phyloP scores from a whole-genome alignment of 1,140 invertebrate genomes.

The Drosophila fuyamai region DNA sequence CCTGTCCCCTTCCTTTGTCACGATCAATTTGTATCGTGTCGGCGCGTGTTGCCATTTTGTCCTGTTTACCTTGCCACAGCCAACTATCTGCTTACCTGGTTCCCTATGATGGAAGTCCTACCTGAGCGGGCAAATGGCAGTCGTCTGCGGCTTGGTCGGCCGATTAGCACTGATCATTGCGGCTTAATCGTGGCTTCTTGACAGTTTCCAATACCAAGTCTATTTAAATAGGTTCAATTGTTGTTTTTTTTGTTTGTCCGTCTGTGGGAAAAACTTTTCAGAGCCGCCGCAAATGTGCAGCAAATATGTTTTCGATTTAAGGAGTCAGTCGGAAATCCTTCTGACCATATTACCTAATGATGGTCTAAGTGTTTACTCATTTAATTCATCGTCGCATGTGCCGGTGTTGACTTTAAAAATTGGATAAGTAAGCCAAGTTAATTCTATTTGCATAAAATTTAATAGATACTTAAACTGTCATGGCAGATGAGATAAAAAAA shows the following conservation, averaged over 20 bases:
- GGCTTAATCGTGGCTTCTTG: constrained; percentile 78
- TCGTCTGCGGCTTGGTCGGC: constrained; percentile 37
- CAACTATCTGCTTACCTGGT: constrained; percentile 53
- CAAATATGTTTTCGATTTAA: constrained; percentile 43
- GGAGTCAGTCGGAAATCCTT: constrained; percentile 25
- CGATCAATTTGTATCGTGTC: constrained; percentile 74
- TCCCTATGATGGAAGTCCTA: constrained; percentile 10
- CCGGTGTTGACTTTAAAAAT: constrained; percentile 52
- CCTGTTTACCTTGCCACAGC: constrained; percentile 54
- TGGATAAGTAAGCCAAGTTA: constrained; percentile 38
- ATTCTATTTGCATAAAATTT: constrained; percentile 1
- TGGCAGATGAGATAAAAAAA: background rate
- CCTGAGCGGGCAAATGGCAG: constrained; percentile 48
- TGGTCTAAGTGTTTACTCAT: constrained; percentile 19
- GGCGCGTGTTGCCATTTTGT: constrained; percentile 76
- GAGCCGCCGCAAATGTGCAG: constrained; percentile 49
- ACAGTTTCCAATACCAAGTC: constrained; percentile 63
- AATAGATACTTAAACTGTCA: background rate
- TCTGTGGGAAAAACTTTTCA: constrained; percentile 61
- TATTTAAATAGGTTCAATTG: constrained; percentile 82
- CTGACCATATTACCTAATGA: constrained; percentile 27
- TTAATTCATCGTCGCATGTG: constrained; percentile 35
- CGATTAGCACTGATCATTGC: constrained; percentile 67
- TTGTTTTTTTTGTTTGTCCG: constrained; percentile 44
- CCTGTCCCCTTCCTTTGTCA: constrained; percentile 55